Base-by-base conservation (phyloP, 2,888 invertebrate species). In the Empis livida region DNA sequence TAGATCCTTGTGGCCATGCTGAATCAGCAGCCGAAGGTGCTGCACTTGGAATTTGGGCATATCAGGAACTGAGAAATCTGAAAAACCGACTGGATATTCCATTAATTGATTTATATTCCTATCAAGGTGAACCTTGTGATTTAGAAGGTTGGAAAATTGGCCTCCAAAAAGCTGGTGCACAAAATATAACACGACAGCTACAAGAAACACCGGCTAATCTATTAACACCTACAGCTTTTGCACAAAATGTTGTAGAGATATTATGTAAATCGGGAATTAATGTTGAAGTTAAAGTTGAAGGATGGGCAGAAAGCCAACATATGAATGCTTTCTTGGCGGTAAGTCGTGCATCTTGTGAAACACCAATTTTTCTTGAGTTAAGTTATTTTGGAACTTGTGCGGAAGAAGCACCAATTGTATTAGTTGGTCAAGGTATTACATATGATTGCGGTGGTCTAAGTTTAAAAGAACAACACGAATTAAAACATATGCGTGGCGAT, bases 11-110 rank as follows among this genome's bases (percentile, higher is more conserved):
- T 59, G 67, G 66, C 0, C 84, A 82, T 10, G 79, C 86, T 0
- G 83, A 84, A 62, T 84, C 85, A 3, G 79, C 87, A 2, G 87
- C 87, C 0, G 89, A 89, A 65, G 89, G 87, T 2, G 79, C 83
- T 1, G 70, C 73, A 3, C 70, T 90, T 15, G 78, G 78, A 1
- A 67, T 79, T 10, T 86, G 81, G 79, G 65, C 74, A 3, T 89
- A 83, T 61, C 80, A 81, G 61, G 82, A 64, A 10, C 49, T 61
- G 35, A 58, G 59, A 5, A 58, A 63, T 20, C 55, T 58, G 9
- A 62, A 61, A n/a, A 51, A 51, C 0, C 61, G 62, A 3, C 52
- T 60, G 13, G 54, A 56, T 1, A 53, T 60, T 0, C 62, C 66
- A 3, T 54, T 57, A 3, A 61, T 68, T n/a, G 64, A 62, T 53